phyloP scores from a whole-genome alignment of 2,113 vertebrate species.

The Poeciliopsis retropinna region DNA sequence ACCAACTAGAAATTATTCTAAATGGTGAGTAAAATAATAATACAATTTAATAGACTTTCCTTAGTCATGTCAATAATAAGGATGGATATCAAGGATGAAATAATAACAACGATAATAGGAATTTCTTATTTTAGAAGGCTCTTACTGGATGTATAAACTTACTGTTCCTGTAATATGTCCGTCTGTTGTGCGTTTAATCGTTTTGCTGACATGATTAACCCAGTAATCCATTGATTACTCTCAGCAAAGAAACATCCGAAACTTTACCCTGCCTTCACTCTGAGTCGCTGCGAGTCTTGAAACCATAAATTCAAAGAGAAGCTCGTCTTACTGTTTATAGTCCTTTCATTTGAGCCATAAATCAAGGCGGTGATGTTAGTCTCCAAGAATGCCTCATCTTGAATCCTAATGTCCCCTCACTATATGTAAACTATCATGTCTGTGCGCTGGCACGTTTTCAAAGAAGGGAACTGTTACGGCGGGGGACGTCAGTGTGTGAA shows the following conservation, averaged over 20 bases:
- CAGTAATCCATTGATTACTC: too few species aligned
- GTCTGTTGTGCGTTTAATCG: too few species aligned
- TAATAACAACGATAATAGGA: too few species aligned
- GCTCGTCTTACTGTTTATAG: not conserved
- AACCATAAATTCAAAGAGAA: not conserved
- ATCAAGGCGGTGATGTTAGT: not conserved
- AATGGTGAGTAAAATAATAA: not conserved
- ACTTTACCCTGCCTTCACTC: not conserved
- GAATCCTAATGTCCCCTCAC: not conserved
- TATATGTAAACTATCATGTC: not conserved
- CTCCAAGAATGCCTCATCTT: not conserved
- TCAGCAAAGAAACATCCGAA: not conserved
- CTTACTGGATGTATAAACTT: too few species aligned
- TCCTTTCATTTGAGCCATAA: not conserved
- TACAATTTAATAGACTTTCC: not conserved
- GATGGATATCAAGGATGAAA: too few species aligned
- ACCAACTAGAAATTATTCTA: not conserved
- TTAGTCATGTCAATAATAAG: not conserved
- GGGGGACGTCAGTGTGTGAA: conserved; percentile 26
- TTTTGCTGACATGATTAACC: too few species aligned
- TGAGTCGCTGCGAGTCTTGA: not conserved
- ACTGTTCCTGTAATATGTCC: too few species aligned
- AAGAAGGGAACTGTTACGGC: conserved; percentile 21
- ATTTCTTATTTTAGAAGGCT: too few species aligned
- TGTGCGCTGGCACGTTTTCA: not conserved